These are phyloP conservation scores for Phoeniculus purpureus DNA, from an alignment of 2,797 vertebrate species.

Conservation along the genomic window DNA sequence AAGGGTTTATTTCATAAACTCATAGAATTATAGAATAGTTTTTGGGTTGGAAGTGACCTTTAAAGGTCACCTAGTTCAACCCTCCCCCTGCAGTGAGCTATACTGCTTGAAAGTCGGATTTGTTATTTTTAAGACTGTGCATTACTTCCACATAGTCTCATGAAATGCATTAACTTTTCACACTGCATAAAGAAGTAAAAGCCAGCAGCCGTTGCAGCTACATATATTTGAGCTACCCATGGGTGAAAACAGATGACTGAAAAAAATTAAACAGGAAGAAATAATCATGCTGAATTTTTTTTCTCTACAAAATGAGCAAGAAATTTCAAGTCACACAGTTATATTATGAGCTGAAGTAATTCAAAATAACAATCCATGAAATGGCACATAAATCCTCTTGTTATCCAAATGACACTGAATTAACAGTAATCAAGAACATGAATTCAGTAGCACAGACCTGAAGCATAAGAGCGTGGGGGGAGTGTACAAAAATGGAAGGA, in stretches of 20 bases:
- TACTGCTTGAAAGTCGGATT: too few relatives aligned
- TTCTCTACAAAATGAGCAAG: neutral
- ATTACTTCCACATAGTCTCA: too few relatives aligned
- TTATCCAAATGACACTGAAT: neutral
- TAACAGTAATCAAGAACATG: neutral
- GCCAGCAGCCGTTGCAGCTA: too few relatives aligned
- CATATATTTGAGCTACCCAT: too few relatives aligned
- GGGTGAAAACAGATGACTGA: too few relatives aligned
- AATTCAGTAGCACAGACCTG: constrained; percentile 82
- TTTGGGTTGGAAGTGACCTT: too few relatives aligned
- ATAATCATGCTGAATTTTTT: neutral
- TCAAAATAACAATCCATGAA: neutral
- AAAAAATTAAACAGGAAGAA: neutral
- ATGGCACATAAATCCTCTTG: neutral
- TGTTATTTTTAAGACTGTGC: too few relatives aligned
- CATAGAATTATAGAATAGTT: too few relatives aligned
- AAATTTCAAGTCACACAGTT: neutral
- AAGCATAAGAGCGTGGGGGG: constrained; percentile 95
- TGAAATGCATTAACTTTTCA: too few relatives aligned
- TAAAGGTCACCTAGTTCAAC: too few relatives aligned
- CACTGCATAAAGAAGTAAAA: too few relatives aligned
- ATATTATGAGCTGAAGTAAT: neutral
- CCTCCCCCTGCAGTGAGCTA: too few relatives aligned
- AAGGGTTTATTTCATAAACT: neutral
- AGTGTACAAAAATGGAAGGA: constrained; percentile 95